These are phyloP conservation scores for Pontoporia blainvillei DNA, from an alignment of 2,113 vertebrate species.

Conservation along the genomic window DNA sequence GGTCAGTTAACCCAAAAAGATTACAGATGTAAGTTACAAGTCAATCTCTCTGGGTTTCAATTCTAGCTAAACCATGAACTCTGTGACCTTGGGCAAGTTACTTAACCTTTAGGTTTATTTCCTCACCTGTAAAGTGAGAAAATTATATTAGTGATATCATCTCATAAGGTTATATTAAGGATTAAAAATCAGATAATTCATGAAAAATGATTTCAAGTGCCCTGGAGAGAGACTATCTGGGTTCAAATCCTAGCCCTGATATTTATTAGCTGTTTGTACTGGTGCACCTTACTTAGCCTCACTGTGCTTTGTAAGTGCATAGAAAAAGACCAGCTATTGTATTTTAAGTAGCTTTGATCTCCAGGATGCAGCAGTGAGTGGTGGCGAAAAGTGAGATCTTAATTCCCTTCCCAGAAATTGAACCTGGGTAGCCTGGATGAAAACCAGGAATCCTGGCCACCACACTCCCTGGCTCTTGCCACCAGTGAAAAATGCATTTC, in stretches of 20 bases:
- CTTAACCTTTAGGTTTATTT: neutral
- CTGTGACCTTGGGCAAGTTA: neutral
- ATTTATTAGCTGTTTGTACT: neutral
- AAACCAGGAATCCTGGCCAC: too few species aligned
- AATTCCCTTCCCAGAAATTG: too few species aligned
- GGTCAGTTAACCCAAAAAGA: neutral
- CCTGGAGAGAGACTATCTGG: neutral
- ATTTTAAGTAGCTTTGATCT: neutral
- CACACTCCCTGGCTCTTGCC: too few species aligned
- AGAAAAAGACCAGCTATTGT: neutral
- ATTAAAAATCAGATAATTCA: neutral
- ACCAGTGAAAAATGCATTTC: too few species aligned
- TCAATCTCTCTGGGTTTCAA: neutral
- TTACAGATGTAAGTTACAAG: neutral
- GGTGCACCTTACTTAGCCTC: neutral
- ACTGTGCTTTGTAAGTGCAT: neutral
- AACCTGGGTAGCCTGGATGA: too few species aligned
- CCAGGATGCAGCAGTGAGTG: too few species aligned
- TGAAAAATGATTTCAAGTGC: neutral
- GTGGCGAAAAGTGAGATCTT: too few species aligned
- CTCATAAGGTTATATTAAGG: neutral
- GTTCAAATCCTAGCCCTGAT: neutral
- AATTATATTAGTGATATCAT: neutral
- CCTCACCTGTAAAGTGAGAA: neutral
- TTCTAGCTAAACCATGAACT: neutral